Evolutionary conservation across 2,113 vertebrate genomes (phyloP).

Genomic region (Monopterus albus): DNA sequence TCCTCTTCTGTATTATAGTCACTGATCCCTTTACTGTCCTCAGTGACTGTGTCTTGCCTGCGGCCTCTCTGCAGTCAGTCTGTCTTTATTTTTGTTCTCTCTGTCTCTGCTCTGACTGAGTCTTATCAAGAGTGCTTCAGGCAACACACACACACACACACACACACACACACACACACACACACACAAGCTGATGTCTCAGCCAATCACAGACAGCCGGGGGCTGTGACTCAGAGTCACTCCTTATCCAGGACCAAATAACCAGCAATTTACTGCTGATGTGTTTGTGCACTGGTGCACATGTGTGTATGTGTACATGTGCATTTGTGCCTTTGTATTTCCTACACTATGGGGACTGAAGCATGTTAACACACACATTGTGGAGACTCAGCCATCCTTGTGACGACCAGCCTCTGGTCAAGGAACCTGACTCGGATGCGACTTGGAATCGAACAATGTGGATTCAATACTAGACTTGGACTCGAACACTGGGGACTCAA

Average conservation of each 20-base stretch:
- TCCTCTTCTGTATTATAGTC: constrained; percentile 1
- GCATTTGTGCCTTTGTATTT: neutral
- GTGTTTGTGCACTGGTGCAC: constrained; percentile 11
- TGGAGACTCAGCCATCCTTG: too few species aligned
- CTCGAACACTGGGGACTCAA: too few species aligned
- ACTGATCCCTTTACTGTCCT: constrained; percentile 4
- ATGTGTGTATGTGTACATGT: neutral
- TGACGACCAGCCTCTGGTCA: too few species aligned
- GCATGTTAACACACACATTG: too few species aligned
- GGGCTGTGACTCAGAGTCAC: constrained; percentile 33
- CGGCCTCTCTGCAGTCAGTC: constrained; percentile 39
- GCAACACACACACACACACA: constrained; percentile 24
- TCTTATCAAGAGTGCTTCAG: constrained; percentile 58
- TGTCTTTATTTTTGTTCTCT: constrained; percentile 53
- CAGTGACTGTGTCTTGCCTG: constrained; percentile 23
- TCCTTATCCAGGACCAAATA: constrained; percentile 26
- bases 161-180: constrained; percentile 20
- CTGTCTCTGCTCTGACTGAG: constrained; percentile 43
- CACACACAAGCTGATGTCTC: neutral
- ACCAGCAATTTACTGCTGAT: constrained; percentile 49
- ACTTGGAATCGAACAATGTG: too few species aligned
- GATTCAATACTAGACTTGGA: too few species aligned
- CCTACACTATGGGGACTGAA: too few species aligned
- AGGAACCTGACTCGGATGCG: too few species aligned
- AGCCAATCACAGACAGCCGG: constrained; percentile 40